Percentiles rank a stretch among this genome's conserved stretches.
These are phyloP conservation scores for Centropus unirufus DNA, from an alignment of 2,113 vertebrate genomes.

Conservation along the genomic window DNA sequence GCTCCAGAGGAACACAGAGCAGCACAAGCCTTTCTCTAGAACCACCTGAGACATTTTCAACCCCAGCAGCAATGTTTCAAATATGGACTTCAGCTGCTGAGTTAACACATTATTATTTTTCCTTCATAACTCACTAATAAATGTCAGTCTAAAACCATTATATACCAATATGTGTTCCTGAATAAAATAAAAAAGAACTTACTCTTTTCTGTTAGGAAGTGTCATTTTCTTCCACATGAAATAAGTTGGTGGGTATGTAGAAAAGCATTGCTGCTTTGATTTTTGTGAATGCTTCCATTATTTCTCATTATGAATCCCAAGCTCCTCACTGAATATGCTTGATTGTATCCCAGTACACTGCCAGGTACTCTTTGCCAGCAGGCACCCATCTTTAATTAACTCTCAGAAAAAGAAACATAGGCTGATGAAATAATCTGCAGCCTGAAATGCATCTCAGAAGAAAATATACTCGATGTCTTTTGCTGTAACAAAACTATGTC, in stretches of 20 bases:
- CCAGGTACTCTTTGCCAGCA: constrained; percentile 16
- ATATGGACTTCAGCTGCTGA: constrained; percentile 2
- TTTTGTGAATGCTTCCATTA: constrained; percentile 61
- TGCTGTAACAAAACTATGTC: constrained; percentile 44
- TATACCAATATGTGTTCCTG: not conserved
- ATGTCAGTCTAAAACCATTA: not conserved
- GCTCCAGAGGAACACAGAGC: not conserved
- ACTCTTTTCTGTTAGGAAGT: not conserved
- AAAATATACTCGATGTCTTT: constrained; percentile 56
- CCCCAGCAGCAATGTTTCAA: constrained; percentile 4
- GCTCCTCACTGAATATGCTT: constrained; percentile 56
- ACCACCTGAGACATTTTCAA: not conserved
- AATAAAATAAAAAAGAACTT: not conserved
- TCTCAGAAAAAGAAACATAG: constrained; percentile 43
- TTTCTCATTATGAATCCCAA: constrained; percentile 61
- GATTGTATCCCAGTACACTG: not conserved
- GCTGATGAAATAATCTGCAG: constrained; percentile 72
- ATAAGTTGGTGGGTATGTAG: constrained; percentile 60
- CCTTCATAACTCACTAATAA: not conserved
- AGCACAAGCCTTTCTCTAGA: not conserved
- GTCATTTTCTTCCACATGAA: constrained; percentile 55
- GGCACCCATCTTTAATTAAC: constrained; percentile 64
- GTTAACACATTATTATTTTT: constrained; percentile 2
- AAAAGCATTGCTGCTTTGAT: constrained; percentile 55
- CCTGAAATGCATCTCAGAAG: constrained; percentile 63